Conservation (phyloP, 2,797 vertebrate genomes). For the Rhadinocentrus ornatus region DNA sequence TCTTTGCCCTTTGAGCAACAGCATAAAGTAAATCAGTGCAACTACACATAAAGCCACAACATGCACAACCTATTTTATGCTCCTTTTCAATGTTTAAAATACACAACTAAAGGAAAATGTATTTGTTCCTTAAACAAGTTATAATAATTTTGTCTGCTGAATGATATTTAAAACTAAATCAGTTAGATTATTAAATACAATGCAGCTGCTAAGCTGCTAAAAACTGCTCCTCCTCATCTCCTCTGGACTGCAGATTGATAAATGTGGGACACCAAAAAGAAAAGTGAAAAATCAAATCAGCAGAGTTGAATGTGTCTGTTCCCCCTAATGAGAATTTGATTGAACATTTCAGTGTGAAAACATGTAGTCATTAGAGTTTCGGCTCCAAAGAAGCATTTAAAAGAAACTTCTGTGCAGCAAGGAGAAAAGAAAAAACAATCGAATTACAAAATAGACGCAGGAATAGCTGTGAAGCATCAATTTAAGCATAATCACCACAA, state of each 20-base stretch:
- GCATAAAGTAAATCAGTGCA: background rate
- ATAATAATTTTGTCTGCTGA: background rate
- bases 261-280: slow-evolving; percentile 66
- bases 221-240: slow-evolving; percentile 33
- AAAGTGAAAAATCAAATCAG: slow-evolving; percentile 79
- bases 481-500: slow-evolving; percentile 78
- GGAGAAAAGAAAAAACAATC: slow-evolving; percentile 51
- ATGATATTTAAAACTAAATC: background rate
- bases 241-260: slow-evolving; percentile 49
- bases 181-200: background rate
- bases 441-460: slow-evolving; percentile 78
- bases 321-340: slow-evolving; percentile 76
- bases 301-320: slow-evolving; percentile 68
- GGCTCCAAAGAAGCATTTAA: slow-evolving; percentile 74
- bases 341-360: slow-evolving; percentile 80
- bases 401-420: slow-evolving; percentile 63
- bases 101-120: background rate
- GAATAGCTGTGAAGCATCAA: slow-evolving; percentile 77
- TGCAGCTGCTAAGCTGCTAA: background rate
- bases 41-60: background rate
- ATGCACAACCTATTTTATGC: background rate
- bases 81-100: background rate
- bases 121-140: background rate
- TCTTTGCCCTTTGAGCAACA: slow-evolving; percentile 20
- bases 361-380: slow-evolving; percentile 78